Percentiles rank a stretch among this genome's conserved stretches.
Evolutionary conservation across 2,113 vertebrate species (phyloP).

Genomic region (Conger conger): DNA sequence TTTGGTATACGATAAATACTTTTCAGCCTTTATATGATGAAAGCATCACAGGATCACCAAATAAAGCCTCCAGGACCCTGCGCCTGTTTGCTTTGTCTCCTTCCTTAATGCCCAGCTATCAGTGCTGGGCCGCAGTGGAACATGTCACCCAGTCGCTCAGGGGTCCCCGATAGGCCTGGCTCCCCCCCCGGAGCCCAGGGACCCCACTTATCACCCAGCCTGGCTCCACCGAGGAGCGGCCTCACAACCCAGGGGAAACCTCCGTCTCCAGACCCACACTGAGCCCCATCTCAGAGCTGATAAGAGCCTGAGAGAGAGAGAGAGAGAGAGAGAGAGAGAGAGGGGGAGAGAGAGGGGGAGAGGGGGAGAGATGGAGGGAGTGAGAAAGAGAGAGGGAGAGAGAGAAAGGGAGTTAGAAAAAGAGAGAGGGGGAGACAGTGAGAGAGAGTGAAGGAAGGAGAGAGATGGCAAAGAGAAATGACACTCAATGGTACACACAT

Average conservation of each 20-base stretch:
- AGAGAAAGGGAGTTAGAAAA: too few species aligned
- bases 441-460: too few species aligned
- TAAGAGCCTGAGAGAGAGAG: constrained; percentile 67
- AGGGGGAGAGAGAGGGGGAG: not conserved
- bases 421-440: too few species aligned
- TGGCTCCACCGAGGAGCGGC: constrained; percentile 75
- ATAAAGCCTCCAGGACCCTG: constrained; percentile 63
- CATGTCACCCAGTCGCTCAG: constrained; percentile 77
- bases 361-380: not conserved
- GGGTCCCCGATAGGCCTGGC: constrained; percentile 77
- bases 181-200: constrained; percentile 74
- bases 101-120: constrained; percentile 66
- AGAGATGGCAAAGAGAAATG: too few species aligned
- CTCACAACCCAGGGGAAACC: constrained; percentile 69
- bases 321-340: not conserved
- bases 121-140: constrained; percentile 73
- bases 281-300: constrained; percentile 80
- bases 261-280: constrained; percentile 75
- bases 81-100: constrained; percentile 35
- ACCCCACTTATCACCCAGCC: constrained; percentile 79
- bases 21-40: not conserved
- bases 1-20: not conserved
- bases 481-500: too few species aligned
- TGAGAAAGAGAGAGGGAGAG: not conserved
- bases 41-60: constrained; percentile 41